phyloP scores from a whole-genome alignment of 1,140 invertebrate species.

The Sminthurides bifidus region DNA sequence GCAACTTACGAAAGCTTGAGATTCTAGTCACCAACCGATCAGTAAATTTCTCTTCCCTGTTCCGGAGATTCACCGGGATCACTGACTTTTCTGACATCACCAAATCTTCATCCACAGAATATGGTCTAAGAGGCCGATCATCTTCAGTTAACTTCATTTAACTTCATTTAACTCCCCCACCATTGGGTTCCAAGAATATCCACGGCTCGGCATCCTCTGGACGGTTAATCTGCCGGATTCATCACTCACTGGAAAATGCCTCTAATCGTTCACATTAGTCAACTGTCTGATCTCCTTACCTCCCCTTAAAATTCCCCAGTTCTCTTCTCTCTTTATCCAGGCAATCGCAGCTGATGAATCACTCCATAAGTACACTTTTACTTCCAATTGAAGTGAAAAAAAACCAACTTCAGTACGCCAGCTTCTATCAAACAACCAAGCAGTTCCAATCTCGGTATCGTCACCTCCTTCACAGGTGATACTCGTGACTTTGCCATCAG shows the following conservation, averaged over 20 bases:
- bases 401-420: background rate
- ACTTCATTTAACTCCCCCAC: no score
- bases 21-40: no score
- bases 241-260: slow-evolving; percentile 7
- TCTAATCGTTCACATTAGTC: background rate
- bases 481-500: background rate
- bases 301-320: slow-evolving; percentile 29
- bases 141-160: no score
- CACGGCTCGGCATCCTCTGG: slow-evolving; percentile 1
- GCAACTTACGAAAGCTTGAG: no score
- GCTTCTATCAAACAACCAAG: background rate
- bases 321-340: slow-evolving; percentile 31
- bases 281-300: slow-evolving; percentile 23
- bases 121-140: no score
- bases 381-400: background rate
- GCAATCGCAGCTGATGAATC: slow-evolving; percentile 33
- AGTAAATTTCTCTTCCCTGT: no score
- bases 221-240: slow-evolving; percentile 15
- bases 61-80: no score
- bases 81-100: no score
- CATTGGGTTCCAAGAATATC: background rate
- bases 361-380: slow-evolving; percentile 27
- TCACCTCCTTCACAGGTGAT: background rate
- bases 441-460: background rate
- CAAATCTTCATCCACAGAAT: no score